Percentiles rank a stretch among this genome's conserved stretches.
phyloP scores from a whole-genome alignment of 2,113 vertebrate genomes.

The Caranx ignobilis region DNA sequence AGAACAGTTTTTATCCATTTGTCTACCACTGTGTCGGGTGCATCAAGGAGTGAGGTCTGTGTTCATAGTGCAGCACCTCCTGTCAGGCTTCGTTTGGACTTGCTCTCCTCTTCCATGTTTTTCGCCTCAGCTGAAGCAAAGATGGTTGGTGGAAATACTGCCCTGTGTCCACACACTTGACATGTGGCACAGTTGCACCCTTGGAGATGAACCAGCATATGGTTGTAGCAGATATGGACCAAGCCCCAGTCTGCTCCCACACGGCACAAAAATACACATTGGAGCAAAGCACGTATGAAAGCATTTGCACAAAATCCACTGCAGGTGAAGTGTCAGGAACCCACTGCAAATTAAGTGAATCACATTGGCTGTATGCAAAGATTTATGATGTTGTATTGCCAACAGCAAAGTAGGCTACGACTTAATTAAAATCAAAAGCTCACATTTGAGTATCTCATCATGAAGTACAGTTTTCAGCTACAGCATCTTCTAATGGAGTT shows the following conservation, averaged over 20 bases:
- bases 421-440: neutral
- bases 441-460: neutral
- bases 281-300: conserved; percentile 4
- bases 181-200: conserved; percentile 35
- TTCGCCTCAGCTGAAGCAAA: conserved; percentile 22
- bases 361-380: neutral
- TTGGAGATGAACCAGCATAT: conserved; percentile 41
- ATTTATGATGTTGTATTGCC: neutral
- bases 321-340: conserved; percentile 8
- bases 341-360: neutral
- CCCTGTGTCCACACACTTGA: conserved; percentile 22
- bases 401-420: neutral
- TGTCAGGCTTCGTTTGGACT: conserved; percentile 24
- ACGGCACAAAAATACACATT: neutral
- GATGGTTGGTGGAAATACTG: conserved; percentile 14
- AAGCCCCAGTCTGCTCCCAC: conserved; percentile 21
- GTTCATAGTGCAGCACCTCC: conserved; percentile 7
- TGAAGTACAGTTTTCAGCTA: neutral
- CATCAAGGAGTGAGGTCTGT: conserved; percentile 3
- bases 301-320: neutral
- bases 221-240: conserved; percentile 40
- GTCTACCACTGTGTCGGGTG: neutral
- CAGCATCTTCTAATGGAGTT: neutral
- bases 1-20: conserved; percentile 14
- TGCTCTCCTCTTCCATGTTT: neutral